A percentile compares a stretch with the other conserved stretches of the same genome.
phyloP scores from a whole-genome alignment of 35 echinoderm and acorn worm species.

The Ophioderma brevispina region DNA sequence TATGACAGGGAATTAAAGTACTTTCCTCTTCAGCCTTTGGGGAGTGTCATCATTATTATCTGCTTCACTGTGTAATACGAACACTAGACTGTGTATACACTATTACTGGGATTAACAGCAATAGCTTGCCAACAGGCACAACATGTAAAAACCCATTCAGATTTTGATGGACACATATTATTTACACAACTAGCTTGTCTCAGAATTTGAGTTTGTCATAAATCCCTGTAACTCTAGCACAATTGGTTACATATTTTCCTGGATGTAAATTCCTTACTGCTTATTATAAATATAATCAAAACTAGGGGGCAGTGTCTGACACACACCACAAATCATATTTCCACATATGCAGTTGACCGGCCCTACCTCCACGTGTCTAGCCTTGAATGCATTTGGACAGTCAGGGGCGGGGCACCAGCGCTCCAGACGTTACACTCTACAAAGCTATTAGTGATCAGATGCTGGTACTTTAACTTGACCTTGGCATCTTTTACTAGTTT shows the following conservation, averaged over 20 bases:
- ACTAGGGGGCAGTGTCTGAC: not conserved
- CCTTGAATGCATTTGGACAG: constrained; percentile 94
- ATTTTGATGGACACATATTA: no score
- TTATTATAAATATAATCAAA: not conserved
- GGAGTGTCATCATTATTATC: no score
- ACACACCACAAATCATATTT: constrained; percentile 86
- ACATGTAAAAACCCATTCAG: no score
- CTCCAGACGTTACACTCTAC: constrained; percentile 97
- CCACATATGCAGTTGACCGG: constrained; percentile 82
- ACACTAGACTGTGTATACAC: no score
- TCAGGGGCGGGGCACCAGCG: constrained; percentile 97
- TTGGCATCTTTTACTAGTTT: constrained; percentile 92
- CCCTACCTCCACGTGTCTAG: constrained; percentile 80
- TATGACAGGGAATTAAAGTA: no score
- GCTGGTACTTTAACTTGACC: constrained; percentile 99
- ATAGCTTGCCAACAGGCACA: no score
- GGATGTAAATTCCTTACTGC: not conserved
- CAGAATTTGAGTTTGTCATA: no score
- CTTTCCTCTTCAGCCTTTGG: no score
- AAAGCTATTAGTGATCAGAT: constrained; percentile 98
- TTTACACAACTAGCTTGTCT: no score
- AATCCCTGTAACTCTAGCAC: no score
- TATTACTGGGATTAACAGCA: no score
- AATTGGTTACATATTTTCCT: not conserved
- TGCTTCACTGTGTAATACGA: no score